phyloP scores from a whole-genome alignment of 2,797 vertebrate genomes.

The Chloroceryle inda region DNA sequence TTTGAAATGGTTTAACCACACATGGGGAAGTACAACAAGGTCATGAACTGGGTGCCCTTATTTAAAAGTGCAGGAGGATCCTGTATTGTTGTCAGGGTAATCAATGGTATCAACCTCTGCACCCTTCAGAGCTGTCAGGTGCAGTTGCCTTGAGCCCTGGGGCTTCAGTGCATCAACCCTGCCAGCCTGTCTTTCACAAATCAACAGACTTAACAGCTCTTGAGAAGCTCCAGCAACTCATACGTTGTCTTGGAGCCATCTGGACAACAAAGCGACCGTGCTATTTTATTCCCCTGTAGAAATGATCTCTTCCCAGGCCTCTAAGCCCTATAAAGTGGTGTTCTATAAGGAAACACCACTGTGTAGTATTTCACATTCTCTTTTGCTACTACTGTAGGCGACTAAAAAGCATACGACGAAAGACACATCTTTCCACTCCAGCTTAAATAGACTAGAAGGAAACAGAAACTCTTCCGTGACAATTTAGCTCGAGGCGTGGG shows the following conservation, averaged over 20 bases:
- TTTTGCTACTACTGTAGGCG: background rate
- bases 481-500: background rate
- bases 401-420: background rate
- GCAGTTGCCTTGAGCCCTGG: accelerated
- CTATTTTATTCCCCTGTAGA: background rate
- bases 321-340: background rate
- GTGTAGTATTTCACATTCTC: background rate
- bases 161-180: background rate
- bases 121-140: background rate
- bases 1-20: background rate
- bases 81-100: accelerated
- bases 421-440: background rate
- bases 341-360: background rate
- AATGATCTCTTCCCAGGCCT: background rate
- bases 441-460: background rate
- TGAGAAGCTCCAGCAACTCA: background rate
- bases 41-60: background rate
- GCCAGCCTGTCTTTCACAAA: background rate
- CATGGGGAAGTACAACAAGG: background rate
- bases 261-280: background rate
- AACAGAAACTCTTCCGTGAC: background rate
- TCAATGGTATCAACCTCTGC: too few relatives aligned
- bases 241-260: background rate
- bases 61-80: background rate
- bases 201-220: background rate